These are phyloP conservation scores for Rhegmatorhina hoffmannsi DNA, from an alignment of 2,113 vertebrate genomes.

Conservation along the genomic window DNA sequence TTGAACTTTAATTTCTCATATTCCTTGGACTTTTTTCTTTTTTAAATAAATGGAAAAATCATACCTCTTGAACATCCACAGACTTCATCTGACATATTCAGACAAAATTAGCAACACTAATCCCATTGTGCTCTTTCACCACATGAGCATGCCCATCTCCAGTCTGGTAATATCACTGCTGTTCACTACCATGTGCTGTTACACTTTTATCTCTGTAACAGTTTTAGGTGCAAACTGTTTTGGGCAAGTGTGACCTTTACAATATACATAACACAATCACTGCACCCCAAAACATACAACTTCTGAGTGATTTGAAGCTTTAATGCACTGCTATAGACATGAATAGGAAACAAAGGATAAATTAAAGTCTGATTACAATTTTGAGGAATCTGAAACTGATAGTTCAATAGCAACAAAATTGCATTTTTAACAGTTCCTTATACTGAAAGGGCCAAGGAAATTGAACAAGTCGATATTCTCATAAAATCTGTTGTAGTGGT, in stretches of 20 bases:
- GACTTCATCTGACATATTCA: neutral
- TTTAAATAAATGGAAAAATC: neutral
- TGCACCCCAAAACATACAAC: neutral
- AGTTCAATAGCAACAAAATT: neutral
- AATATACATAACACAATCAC: neutral
- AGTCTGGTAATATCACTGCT: neutral
- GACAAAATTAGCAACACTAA: neutral
- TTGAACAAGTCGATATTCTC: neutral
- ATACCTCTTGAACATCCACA: neutral
- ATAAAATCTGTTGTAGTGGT: neutral
- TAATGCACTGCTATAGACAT: neutral
- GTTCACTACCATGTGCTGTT: neutral
- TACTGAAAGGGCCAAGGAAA: neutral
- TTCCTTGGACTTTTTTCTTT: neutral
- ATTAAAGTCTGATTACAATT: neutral
- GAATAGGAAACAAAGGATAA: neutral
- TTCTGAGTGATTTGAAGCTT: neutral
- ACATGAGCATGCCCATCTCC: neutral
- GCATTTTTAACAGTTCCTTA: neutral
- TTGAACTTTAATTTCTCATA: neutral
- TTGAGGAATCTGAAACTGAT: neutral
- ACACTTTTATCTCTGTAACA: neutral
- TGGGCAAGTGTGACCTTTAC: neutral
- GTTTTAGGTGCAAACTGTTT: neutral
- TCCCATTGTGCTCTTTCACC: neutral